Percentiles rank a stretch among this genome's conserved stretches.
phyloP scores from a whole-genome alignment of 1,140 invertebrate genomes.

The Thaumatotibia leucotreta region DNA sequence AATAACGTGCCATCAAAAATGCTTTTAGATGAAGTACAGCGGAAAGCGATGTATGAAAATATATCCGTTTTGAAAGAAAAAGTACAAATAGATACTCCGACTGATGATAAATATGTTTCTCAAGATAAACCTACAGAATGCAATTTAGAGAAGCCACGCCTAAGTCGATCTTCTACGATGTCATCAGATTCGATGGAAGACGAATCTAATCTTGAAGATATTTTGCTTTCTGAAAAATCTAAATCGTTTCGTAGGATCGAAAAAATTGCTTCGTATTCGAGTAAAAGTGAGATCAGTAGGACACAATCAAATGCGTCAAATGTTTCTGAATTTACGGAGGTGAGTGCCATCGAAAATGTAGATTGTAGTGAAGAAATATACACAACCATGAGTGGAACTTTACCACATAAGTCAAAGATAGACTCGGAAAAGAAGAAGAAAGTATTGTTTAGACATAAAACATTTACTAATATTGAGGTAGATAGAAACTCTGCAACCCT shows the following conservation, averaged over 20 bases:
- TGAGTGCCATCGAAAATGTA: slow-evolving; percentile 68
- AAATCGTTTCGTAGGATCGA: slow-evolving; percentile 57
- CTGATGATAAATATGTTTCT: slow-evolving; percentile 32
- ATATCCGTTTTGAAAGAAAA: slow-evolving; percentile 36
- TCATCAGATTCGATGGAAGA: slow-evolving; percentile 65
- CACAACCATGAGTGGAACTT: slow-evolving; percentile 62
- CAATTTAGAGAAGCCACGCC: slow-evolving; percentile 29
- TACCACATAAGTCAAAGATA: slow-evolving; percentile 51
- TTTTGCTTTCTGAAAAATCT: slow-evolving; percentile 63
- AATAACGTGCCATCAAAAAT: slow-evolving; percentile 49
- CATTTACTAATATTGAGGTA: slow-evolving; percentile 66
- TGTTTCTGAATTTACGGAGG: slow-evolving; percentile 52
- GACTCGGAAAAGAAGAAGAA: slow-evolving; percentile 49
- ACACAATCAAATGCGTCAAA: slow-evolving; percentile 50
- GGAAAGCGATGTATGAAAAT: slow-evolving; percentile 55
- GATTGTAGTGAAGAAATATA: slow-evolving; percentile 61
- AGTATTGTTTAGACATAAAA: slow-evolving; percentile 69
- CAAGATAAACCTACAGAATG: slow-evolving; percentile 22
- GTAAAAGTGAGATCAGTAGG: slow-evolving; percentile 40
- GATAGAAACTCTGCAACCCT: slow-evolving; percentile 58
- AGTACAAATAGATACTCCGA: slow-evolving; percentile 43
- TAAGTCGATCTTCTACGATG: slow-evolving; percentile 53
- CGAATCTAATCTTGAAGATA: slow-evolving; percentile 68
- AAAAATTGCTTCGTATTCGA: slow-evolving; percentile 24
- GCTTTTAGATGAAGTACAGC: slow-evolving; percentile 29